Evolutionary conservation across 64 coral and sea anemone species (phyloP), one percentile per base, ranked within the genome.

Genomic region (Orbicella faveolata): DNA sequence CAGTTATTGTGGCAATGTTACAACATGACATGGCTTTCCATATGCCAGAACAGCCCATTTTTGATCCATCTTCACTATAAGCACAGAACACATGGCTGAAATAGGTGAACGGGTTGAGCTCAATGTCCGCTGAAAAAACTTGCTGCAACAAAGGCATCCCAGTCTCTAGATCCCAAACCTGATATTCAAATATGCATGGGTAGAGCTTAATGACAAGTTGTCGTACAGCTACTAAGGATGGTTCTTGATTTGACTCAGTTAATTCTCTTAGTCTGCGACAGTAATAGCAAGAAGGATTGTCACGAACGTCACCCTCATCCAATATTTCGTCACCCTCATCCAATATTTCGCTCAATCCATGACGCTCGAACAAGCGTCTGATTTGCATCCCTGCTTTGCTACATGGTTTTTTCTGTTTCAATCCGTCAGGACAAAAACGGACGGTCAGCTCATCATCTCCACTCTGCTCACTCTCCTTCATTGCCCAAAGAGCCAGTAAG

Each of bases 91-190:
- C 54, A 30, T 81, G 79, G 16, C 79, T 64, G 14, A 81, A 16
- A 63, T 81, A 81, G 9, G 34, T 63, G 18, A 81, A 64, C 0
- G 30, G 20, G 14, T 81, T 63, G 9, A 63, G 17, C 30, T 81
- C 15, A 63, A 57, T 25, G 35, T 4, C 14, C 14, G 0, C 33
- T 2, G 20, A 12, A 30, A 79, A 79, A 0, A 55, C 20, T 9
- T 55, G 19, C 9, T 79, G 23, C 1, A 79, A 52, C 51, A 55
- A 4, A 57, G 77, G 77, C n/a, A 7, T 52, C 5, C 75, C 75
- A 51, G 75, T 48, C 75, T 77, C 16, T 1, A 77, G 75, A 52
- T 77, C 37, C 48, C 48, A 79, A 55, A 79, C 20, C 77, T 79
- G 77, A 25, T 30, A 26, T 11, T 15, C 8, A 13, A 79, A 79